Evolutionary conservation across 2,797 vertebrate genomes (phyloP).

Genomic region (Anabas testudineus): DNA sequence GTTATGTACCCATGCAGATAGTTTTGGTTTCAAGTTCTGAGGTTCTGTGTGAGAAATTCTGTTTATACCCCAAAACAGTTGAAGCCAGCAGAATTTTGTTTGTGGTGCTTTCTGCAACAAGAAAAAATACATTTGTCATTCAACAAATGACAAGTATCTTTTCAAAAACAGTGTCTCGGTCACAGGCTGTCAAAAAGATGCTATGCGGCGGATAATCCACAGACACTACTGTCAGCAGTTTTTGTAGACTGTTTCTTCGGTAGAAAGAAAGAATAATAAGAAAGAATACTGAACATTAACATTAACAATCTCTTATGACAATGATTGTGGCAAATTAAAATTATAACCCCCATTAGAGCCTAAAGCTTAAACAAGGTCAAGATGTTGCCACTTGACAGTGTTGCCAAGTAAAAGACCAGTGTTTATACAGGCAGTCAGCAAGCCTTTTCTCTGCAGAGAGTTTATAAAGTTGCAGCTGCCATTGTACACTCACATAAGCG

Average conservation of each 20-base stretch:
- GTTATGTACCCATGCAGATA: conserved; percentile 19
- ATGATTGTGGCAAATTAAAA: neutral
- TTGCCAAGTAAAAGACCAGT: conserved; percentile 76
- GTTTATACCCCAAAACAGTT: conserved; percentile 13
- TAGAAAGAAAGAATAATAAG: neutral
- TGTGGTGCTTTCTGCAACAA: conserved; percentile 20
- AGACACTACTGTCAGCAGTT: conserved; percentile 3
- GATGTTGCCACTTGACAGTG: conserved; percentile 64
- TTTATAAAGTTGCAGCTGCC: neutral
- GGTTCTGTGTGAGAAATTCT: conserved; percentile 23
- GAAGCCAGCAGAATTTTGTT: conserved; percentile 27
- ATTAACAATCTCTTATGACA: neutral
- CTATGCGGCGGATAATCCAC: neutral
- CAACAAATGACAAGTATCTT: conserved; percentile 22
- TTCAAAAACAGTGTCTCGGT: conserved; percentile 26
- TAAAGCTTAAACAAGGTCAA: no score
- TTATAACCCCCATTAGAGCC: neutral
- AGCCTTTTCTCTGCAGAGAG: conserved; percentile 59
- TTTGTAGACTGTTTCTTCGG: conserved; percentile 21
- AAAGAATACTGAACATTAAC: neutral
- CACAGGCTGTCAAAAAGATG: conserved; percentile 19
- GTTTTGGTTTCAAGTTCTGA: conserved; percentile 40
- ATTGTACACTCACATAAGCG: no score
- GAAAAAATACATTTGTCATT: conserved; percentile 34
- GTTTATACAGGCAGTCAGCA: conserved; percentile 81